Base-by-base conservation (phyloP, 1,140 invertebrate species). In the Fopius arisanus region DNA sequence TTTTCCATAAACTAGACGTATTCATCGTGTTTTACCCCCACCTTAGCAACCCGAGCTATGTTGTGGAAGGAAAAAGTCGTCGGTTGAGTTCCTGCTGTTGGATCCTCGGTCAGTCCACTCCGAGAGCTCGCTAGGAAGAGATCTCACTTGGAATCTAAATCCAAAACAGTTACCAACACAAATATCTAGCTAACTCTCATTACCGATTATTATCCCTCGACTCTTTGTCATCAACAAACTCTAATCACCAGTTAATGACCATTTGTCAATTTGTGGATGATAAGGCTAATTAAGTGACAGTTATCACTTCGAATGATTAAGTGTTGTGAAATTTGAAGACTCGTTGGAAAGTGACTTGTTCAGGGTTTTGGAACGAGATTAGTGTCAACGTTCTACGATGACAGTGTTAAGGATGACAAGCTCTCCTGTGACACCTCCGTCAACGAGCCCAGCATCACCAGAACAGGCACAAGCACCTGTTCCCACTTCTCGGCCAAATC, bases 381-480 rank as follows among this genome's bases (percentile, higher is more conserved):
- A 68, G 16, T 5, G 26, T 43, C 9, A 54, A 51, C 14, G 3
- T 40, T 40, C 33, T 77, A 37, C 43, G 72, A 87, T 88, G 86
- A 87, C 86, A 79, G 85, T 87, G 74, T 74, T 86, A 70, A 87
- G 84, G 76, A 86, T 87, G 86, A 85, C 81, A 16, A 73, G 71
- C 71, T 86, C 85, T 63, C 85, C 84, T 66, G 75, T 81, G 78
- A 85, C 83, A 73, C 83, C 86, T 67, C 80, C 82, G 28, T 81
- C 85, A 75, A 85, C 81, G 67, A 83, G 82, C 72, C 84, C 85
- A 43, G 79, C 77, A 7, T 79, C 80, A 43, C 75, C 82, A 23
- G 78, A 84, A 14, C 80, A 81, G 70, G 79, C 80, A 0, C 78
- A 82, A 72, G 82, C 79, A 23, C 78, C 78, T 14, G 78, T 80